A percentile compares a stretch with the other conserved stretches of the same genome.
These are phyloP conservation scores for Oryzias melastigma DNA, from an alignment of 2,113 vertebrate species.

Conservation along the genomic window DNA sequence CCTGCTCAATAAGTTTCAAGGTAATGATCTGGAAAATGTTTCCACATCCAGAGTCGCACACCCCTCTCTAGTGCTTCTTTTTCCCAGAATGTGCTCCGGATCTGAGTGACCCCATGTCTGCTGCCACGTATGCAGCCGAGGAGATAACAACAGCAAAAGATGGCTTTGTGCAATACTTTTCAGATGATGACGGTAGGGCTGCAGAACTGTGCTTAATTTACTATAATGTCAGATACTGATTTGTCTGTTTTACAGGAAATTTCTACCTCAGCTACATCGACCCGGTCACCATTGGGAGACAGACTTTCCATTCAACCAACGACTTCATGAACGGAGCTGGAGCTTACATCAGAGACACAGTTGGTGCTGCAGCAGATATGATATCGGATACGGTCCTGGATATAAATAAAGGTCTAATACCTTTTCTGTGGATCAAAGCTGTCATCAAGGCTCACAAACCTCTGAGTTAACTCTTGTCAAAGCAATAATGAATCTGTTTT, in stretches of 20 bases:
- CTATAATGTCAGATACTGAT: neutral
- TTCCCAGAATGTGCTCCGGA: conserved; percentile 66
- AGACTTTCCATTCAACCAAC: conserved; percentile 57
- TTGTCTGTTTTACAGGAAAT: conserved; percentile 47
- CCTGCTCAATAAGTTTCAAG: conserved; percentile 69
- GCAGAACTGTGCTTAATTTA: neutral
- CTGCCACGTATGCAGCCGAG: conserved; percentile 52
- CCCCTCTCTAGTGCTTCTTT: neutral
- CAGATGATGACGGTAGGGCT: conserved; percentile 67
- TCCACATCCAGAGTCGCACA: no score
- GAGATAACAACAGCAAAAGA: conserved; percentile 65
- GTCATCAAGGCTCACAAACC: no score
- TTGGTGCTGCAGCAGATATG: conserved; percentile 43
- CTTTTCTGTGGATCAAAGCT: no score
- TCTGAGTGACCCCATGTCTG: conserved; percentile 62
- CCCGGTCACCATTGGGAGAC: conserved; percentile 62
- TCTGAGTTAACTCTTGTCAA: neutral
- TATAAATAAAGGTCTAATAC: conserved; percentile 50
- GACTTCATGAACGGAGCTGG: conserved; percentile 37
- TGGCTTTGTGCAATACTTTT: conserved; percentile 61
- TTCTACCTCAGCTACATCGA: conserved; percentile 71
- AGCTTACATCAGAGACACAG: conserved; percentile 30
- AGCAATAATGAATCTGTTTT: neutral
- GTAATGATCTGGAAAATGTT: conserved; percentile 32
- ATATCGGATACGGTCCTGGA: conserved; percentile 21